Evolutionary conservation across 2,888 invertebrate genomes (phyloP), one percentile per base, ranked within the genome.

Genomic region (Oligia strigilis): DNA sequence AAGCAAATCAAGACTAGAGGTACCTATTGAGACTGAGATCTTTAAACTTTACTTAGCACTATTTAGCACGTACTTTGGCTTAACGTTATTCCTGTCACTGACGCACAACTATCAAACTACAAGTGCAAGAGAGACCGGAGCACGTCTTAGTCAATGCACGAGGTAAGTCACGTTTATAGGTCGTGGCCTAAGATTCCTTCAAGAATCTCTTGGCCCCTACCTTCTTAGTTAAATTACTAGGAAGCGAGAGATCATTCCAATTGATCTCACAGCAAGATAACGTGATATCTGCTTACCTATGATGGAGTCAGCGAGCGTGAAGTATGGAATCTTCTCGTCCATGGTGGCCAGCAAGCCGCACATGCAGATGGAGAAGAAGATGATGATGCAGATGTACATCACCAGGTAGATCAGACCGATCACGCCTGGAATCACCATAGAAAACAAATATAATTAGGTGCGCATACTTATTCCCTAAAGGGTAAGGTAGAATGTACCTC

Each of bases 361-460:
- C 98, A 99, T 98, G 96, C 99, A 99, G 91, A 99, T 98, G 49
- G 99, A 98, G 96, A 99, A 99, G 93, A 99, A 98, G 72, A 98
- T 98, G 82, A 98, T 98, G 94, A 99, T 97, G 90, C 98, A 98
- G 89, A 98, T 97, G 96, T 99, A 99, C 97, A 99, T 99, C 91
- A 99, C 97, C 83, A 98, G 91, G 97, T 99, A 99, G 97, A 99
- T 99, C 62, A 98, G 89, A 17, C 98, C 96, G 78, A 99, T 98
- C 94, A 99, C 98, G 85, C 98, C 99, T 99, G 97, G 73, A 98
- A 97, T 77, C 91, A 90, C 43, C 46, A 73, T 11, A 17, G 19
- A 13, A 23, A n/a, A 55, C 2, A 5, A 19, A 40, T n/a, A 60
- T 11, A 14, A 29, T 62, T 62, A 62, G 6, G 14, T 29, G 5